phyloP scores from a whole-genome alignment of 2,888 invertebrate species.

The Ceratothoa steindachneri region DNA sequence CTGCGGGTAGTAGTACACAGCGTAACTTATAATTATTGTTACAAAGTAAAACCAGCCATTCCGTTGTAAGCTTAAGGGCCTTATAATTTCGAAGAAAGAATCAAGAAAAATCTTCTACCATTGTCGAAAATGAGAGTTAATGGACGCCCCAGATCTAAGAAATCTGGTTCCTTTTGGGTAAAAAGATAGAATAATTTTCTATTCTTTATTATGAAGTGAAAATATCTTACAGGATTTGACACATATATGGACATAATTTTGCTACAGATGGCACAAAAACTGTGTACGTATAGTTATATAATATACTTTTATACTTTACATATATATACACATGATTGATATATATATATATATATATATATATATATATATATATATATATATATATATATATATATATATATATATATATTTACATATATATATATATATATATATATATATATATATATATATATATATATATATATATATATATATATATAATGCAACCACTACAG shows the following conservation, averaged over 20 bases:
- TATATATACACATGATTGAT: not conserved
- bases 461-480: not conserved
- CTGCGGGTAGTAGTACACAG: too few species aligned
- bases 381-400: slow-evolving; percentile 8
- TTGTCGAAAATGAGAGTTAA: too few species aligned
- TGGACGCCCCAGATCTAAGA: too few species aligned
- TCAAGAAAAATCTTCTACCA: too few species aligned
- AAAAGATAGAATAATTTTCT: not conserved
- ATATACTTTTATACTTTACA: not conserved
- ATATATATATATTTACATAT: slow-evolving; percentile 8
- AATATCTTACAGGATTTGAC: not conserved
- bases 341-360: slow-evolving; percentile 12
- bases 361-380: slow-evolving; percentile 12
- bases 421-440: not conserved
- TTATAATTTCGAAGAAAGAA: too few species aligned
- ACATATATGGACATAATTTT: not conserved
- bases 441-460: not conserved
- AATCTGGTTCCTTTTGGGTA: too few species aligned
- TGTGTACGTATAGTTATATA: not conserved
- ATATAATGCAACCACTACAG: not conserved
- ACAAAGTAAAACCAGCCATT: too few species aligned
- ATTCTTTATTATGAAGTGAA: not conserved
- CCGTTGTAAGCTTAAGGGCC: too few species aligned
- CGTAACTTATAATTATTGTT: too few species aligned
- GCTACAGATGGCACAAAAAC: too few species aligned